These are phyloP conservation scores for Asteroscopus sphinx DNA, from an alignment of 2,888 invertebrate species.

Conservation along the genomic window DNA sequence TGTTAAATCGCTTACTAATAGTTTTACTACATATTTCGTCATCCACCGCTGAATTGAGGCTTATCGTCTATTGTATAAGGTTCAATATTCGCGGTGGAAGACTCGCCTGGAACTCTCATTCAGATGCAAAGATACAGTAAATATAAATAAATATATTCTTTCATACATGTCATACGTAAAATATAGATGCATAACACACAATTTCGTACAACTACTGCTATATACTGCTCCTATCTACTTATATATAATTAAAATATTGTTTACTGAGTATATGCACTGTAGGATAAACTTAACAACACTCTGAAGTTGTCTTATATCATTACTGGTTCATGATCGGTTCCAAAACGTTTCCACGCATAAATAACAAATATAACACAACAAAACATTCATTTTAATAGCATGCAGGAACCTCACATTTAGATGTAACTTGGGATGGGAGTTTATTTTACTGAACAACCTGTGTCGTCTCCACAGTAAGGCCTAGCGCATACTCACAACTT, in stretches of 20 bases:
- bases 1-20: slow-evolving; percentile 58
- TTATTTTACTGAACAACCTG: too few species aligned
- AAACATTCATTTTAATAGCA: too few species aligned
- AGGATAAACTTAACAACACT: background rate
- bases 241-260: slow-evolving; percentile 48
- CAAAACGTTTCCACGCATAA: too few species aligned
- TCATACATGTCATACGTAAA: slow-evolving; percentile 75
- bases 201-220: slow-evolving; percentile 78
- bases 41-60: slow-evolving; percentile 60
- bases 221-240: slow-evolving; percentile 77
- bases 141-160: slow-evolving; percentile 64
- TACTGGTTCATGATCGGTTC: too few species aligned
- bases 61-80: slow-evolving; percentile 53
- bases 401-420: too few species aligned
- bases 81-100: slow-evolving; percentile 58
- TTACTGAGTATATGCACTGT: slow-evolving; percentile 46
- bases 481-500: too few species aligned
- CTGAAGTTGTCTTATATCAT: background rate
- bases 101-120: slow-evolving; percentile 61
- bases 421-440: too few species aligned
- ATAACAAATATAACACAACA: too few species aligned
- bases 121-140: slow-evolving; percentile 70
- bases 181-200: slow-evolving; percentile 80
- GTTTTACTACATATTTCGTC: slow-evolving; percentile 53
- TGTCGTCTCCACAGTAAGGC: too few species aligned